A percentile compares a stretch with the other conserved stretches of the same genome.
Evolutionary conservation across 2,113 vertebrate species (phyloP).

Genomic region (Aix galericulata): DNA sequence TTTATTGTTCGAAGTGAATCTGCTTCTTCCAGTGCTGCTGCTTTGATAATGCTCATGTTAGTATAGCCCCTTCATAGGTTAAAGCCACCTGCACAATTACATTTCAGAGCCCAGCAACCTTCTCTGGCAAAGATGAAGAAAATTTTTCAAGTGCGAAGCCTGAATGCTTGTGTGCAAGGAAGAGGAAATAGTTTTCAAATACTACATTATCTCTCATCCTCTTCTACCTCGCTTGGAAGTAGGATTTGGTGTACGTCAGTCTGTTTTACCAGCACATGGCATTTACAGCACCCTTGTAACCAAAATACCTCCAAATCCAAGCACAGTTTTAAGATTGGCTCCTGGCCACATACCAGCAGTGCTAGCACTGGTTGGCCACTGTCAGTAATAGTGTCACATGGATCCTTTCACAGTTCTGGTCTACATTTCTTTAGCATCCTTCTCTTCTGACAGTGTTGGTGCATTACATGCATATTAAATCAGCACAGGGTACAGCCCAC

Average conservation of each 20-base stretch:
- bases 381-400: not conserved
- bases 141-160: not conserved
- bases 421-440: not conserved
- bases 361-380: not conserved
- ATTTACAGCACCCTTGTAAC: not conserved
- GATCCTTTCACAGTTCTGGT: not conserved
- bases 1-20: not conserved
- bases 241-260: not conserved
- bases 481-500: not conserved
- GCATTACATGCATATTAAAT: not conserved
- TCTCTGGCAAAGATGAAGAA: not conserved
- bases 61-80: not conserved
- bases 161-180: not conserved
- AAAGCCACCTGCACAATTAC: not conserved
- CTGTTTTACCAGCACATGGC: not conserved
- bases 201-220: not conserved
- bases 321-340: not conserved
- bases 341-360: not conserved
- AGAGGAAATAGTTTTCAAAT: not conserved
- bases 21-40: not conserved
- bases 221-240: not conserved
- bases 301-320: not conserved
- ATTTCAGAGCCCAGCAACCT: not conserved
- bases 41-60: not conserved
- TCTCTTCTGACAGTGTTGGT: not conserved